phyloP scores from a whole-genome alignment of 2,797 vertebrate genomes.

The Enteromius treurensis region DNA sequence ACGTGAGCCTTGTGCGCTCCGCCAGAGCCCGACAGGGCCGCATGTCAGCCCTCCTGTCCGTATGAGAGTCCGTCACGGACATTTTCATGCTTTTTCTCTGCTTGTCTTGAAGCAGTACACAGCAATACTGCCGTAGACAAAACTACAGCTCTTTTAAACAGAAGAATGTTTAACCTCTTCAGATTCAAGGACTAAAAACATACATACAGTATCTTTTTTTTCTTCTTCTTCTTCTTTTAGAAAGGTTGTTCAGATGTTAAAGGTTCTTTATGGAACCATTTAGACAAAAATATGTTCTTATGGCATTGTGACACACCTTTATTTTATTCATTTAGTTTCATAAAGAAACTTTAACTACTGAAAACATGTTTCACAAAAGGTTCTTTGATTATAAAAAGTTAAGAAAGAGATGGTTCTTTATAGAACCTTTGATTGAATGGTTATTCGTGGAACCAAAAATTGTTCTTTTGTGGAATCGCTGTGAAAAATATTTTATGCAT shows the following conservation, averaged over 20 bases:
- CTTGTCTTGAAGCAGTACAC: background rate
- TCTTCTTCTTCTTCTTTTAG: background rate
- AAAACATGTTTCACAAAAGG: no score
- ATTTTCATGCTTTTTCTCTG: constrained; percentile 3
- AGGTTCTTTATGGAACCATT: background rate
- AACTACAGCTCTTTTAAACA: background rate
- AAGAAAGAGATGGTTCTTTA: no score
- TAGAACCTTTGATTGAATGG: no score
- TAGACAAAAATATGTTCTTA: no score
- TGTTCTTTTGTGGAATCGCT: no score
- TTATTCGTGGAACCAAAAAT: no score
- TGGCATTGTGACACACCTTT: no score
- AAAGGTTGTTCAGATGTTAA: background rate
- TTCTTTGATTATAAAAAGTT: no score
- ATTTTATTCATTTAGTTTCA: no score
- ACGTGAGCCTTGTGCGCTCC: constrained; percentile 58
- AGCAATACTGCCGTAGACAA: background rate
- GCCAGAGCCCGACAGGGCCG: constrained; percentile 53
- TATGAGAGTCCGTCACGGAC: constrained; percentile 5
- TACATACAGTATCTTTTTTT: background rate
- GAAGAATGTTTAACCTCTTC: background rate
- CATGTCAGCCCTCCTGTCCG: constrained; percentile 26
- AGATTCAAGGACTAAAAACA: background rate
- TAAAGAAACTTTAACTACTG: no score
- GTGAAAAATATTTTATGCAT: no score